Conservation (phyloP, 1,140 invertebrate species). For the Riptortus pedestris region DNA sequence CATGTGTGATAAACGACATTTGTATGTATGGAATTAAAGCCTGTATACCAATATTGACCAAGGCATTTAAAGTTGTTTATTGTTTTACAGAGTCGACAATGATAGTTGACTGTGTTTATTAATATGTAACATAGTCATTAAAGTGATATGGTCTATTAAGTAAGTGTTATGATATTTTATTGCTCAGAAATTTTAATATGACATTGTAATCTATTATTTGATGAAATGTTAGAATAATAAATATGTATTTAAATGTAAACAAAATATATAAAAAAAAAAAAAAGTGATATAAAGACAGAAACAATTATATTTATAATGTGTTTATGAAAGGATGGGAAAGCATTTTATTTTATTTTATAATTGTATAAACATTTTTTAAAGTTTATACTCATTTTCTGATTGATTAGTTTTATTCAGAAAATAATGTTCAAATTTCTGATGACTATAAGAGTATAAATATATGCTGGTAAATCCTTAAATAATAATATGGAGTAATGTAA, state of each 20-base stretch:
- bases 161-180: conserved; percentile 4
- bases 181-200: conserved; percentile 14
- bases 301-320: neutral
- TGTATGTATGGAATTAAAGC: too few species aligned
- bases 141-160: neutral
- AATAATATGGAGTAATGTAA: too few species aligned
- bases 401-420: neutral
- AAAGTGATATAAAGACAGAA: neutral
- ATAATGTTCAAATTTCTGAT: neutral
- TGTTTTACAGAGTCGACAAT: neutral
- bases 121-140: neutral
- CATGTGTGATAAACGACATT: neutral
- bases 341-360: neutral
- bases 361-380: neutral
- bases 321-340: neutral
- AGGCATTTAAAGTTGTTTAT: neutral
- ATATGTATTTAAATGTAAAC: neutral
- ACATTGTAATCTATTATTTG: conserved; percentile 4
- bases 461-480: neutral
- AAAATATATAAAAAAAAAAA: neutral
- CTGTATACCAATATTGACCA: neutral
- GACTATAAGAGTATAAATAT: neutral
- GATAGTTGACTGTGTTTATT: neutral
- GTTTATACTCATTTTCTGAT: neutral
- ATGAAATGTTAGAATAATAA: neutral